These are phyloP conservation scores for Coregonus suidteri DNA, from an alignment of 2,797 vertebrate genomes.

Conservation along the genomic window DNA sequence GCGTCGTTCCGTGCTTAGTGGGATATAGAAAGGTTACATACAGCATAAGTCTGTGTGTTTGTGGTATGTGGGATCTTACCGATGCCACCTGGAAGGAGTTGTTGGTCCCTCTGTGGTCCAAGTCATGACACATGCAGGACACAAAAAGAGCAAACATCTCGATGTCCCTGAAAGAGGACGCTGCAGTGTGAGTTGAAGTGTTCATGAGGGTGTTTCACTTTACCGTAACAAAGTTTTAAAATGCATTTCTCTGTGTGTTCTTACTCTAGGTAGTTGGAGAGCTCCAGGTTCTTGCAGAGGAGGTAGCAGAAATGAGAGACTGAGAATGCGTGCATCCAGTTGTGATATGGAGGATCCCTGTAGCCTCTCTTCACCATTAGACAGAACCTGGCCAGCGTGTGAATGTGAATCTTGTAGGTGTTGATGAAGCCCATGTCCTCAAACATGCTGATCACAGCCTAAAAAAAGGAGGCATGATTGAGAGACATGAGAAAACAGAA, in stretches of 20 bases:
- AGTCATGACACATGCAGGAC: constrained; percentile 84
- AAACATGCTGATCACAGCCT: constrained; percentile 83
- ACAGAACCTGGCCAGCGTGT: constrained; percentile 79
- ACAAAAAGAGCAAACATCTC: constrained; percentile 85
- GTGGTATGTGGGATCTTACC: constrained; percentile 59
- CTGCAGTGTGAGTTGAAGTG: neutral
- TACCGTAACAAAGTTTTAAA: neutral
- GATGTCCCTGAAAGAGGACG: constrained; percentile 72
- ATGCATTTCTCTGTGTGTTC: constrained; percentile 28
- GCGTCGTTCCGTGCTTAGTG: too few relatives aligned
- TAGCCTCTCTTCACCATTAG: constrained; percentile 86
- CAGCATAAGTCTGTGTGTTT: neutral
- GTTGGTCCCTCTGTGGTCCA: constrained; percentile 85
- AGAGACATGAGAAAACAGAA: neutral
- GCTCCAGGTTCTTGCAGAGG: constrained; percentile 82
- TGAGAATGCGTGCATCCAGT: constrained; percentile 85
- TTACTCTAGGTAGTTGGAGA: constrained; percentile 81
- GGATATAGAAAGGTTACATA: neutral
- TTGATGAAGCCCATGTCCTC: constrained; percentile 85
- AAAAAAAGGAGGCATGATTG: neutral
- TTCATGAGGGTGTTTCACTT: neutral
- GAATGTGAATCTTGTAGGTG: constrained; percentile 81
- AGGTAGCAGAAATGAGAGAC: constrained; percentile 86
- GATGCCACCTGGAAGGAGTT: constrained; percentile 86
- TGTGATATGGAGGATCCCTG: constrained; percentile 83